Conservation (phyloP, 1,140 invertebrate species). For the Panulirus ornatus region DNA sequence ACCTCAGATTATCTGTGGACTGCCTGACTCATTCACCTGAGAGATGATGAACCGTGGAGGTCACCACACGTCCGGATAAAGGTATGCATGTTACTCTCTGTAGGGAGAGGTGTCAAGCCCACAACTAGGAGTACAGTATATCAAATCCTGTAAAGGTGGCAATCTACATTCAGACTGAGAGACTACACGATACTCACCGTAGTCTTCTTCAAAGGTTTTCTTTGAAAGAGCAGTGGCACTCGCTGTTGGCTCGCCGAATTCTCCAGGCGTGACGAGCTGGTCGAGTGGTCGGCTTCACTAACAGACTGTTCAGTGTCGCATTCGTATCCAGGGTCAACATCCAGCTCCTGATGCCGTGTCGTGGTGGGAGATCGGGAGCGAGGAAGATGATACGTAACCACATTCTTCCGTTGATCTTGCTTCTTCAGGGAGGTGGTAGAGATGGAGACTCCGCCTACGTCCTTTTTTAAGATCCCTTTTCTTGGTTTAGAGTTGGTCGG, state of each 20-base stretch:
- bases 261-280: too few species aligned
- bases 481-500: slow-evolving; percentile 13
- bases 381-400: slow-evolving; percentile 46
- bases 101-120: too few species aligned
- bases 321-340: slow-evolving; percentile 38
- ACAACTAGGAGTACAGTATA: too few species aligned
- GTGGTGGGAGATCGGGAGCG: background rate
- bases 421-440: background rate
- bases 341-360: background rate
- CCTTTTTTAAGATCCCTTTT: slow-evolving; percentile 58
- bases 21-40: too few species aligned
- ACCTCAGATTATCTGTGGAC: too few species aligned
- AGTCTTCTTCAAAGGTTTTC: background rate
- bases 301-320: slow-evolving; percentile 50
- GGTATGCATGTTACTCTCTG: too few species aligned
- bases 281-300: slow-evolving; percentile 4
- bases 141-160: too few species aligned
- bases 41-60: too few species aligned
- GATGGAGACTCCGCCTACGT: background rate
- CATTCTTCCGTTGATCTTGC: background rate
- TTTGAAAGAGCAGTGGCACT: background rate
- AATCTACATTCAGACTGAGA: too few species aligned
- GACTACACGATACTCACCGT: slow-evolving; percentile 37
- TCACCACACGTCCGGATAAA: too few species aligned
- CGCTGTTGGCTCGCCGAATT: background rate